phyloP scores from a whole-genome alignment of 2,113 vertebrate species.

The Rostratula benghalensis region DNA sequence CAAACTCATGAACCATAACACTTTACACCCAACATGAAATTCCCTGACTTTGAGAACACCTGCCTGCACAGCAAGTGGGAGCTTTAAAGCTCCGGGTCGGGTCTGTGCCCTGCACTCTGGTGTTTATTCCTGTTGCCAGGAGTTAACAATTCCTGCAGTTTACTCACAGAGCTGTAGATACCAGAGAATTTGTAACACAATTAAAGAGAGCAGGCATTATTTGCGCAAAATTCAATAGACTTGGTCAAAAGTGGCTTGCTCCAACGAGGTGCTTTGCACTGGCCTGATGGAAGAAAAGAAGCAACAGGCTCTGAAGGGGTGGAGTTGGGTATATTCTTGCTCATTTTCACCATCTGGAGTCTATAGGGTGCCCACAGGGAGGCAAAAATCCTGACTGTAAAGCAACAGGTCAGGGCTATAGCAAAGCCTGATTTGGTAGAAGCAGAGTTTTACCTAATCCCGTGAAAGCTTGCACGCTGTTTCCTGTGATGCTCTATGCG shows the following conservation, averaged over 20 bases:
- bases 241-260: rapidly evolving
- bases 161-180: not conserved
- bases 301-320: not conserved
- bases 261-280: not conserved
- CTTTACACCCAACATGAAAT: not conserved
- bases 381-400: not conserved
- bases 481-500: not conserved
- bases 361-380: not conserved
- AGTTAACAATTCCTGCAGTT: not conserved
- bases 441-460: not conserved
- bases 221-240: not conserved
- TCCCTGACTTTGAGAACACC: not conserved
- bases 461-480: not conserved
- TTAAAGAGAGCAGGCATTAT: not conserved
- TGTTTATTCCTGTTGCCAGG: not conserved
- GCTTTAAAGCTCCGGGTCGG: not conserved
- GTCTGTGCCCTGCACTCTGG: not conserved
- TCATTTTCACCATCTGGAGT: not conserved
- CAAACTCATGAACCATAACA: not conserved
- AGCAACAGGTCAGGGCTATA: not conserved
- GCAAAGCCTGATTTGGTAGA: not conserved
- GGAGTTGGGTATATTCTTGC: not conserved
- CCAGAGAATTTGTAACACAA: not conserved
- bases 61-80: not conserved
- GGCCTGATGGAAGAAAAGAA: not conserved